Percentiles rank a stretch among this genome's conserved stretches.
Evolutionary conservation across 2,113 vertebrate genomes (phyloP).

Genomic region (Tichodroma muraria): DNA sequence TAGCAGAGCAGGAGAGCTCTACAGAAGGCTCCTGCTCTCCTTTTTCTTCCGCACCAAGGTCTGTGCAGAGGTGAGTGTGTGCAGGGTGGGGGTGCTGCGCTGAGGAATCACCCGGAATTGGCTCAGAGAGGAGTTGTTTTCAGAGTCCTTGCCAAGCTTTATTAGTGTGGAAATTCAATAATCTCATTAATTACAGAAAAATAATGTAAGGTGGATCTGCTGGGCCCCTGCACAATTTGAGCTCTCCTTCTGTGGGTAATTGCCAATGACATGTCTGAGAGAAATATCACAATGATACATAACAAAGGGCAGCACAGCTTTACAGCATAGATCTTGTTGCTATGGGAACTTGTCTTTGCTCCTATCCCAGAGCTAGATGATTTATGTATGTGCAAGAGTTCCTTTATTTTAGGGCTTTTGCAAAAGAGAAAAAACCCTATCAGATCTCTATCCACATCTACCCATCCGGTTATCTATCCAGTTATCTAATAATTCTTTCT

Average conservation of each 20-base stretch:
- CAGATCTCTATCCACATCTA: conserved; percentile 35
- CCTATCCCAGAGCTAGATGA: conserved; percentile 61
- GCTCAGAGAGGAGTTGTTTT: conserved; percentile 50
- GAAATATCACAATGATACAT: conserved; percentile 73
- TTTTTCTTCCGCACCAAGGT: not conserved
- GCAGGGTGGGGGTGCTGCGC: not conserved
- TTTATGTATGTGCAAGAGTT: conserved; percentile 72
- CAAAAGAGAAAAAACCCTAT: conserved; percentile 33
- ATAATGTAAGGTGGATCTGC: conserved; percentile 68
- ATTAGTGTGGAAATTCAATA: conserved; percentile 68
- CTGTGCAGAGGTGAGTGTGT: conserved; percentile 24
- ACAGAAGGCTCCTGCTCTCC: not conserved
- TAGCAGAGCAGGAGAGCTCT: conserved; percentile 25
- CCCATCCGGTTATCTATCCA: conserved; percentile 1
- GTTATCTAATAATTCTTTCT: conserved; percentile 62
- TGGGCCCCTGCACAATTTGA: conserved; percentile 64
- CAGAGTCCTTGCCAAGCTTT: conserved; percentile 57
- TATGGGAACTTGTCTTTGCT: conserved; percentile 71
- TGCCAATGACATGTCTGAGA: conserved; percentile 71
- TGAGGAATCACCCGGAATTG: conserved; percentile 20
- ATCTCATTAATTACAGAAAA: conserved; percentile 72
- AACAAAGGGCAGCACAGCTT: conserved; percentile 69
- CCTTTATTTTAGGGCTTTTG: conserved; percentile 63
- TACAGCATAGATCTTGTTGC: conserved; percentile 72
- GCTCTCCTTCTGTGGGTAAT: conserved; percentile 70